Evolutionary conservation across 2,797 vertebrate species (phyloP), one percentile per base, ranked within the genome.

Genomic region (Acestrorhynchus altus): DNA sequence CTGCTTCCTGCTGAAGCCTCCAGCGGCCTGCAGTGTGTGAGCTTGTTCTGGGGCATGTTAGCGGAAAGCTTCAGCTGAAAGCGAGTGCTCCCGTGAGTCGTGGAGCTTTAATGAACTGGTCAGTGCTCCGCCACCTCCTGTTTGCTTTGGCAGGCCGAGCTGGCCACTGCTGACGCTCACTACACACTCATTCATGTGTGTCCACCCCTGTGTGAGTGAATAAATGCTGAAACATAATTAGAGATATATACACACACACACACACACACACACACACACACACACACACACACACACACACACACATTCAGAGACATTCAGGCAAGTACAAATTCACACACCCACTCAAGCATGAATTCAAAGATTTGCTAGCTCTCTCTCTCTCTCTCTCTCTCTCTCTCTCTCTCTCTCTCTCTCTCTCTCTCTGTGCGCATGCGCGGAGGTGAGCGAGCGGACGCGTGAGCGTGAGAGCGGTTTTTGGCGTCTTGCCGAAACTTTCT

Each of bases 131-230:
- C 69, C 61, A 72, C 46, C 51, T 47, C 67, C 68, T 84, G 80
- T 80, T 72, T 80, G 65, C 65, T 82, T 81, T 84, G 72, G 82
- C 76, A 57, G 35, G 44, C 11, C 5, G 22, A 31, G 18, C 68
- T 56, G 77, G 75, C 79, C 72, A 77, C 72, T 77, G 59, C 74
- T 76, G 61, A 71, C 18, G 35, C 40, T 60, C 46, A 51, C 83
- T 71, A 70, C 76, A 72, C 40, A 61, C 63, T 78, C 65, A 80
- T 76, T 80, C 63, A 74, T 72, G 78, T 72, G n/a, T 68, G 69
- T 77, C 77, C 63, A 44, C 64, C 46, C 35, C 67, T 61, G 73
- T 73, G 57, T 75, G 79, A 79, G 60, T 80, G 67, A 83, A 82
- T 78, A 74, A 72, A 70, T 42, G 9, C 28, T 60, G 31, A 51